Evolutionary conservation across 2,797 vertebrate genomes (phyloP), one percentile per base, ranked within the genome.

Genomic region (Rhodeus uyekii): DNA sequence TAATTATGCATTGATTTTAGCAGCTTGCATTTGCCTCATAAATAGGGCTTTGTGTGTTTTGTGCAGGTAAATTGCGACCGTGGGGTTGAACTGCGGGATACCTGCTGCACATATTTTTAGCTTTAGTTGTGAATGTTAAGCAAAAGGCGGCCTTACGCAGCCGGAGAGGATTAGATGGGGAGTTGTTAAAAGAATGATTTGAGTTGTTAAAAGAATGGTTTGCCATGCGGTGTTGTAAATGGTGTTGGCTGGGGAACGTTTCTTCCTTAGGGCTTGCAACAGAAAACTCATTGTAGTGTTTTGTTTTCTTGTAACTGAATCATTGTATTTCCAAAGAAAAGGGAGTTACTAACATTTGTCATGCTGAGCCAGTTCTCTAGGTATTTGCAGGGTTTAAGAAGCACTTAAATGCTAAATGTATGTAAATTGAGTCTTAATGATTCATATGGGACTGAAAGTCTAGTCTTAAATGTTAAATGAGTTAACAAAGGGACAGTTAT

Each of bases 51-150:
- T 63, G 27, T 42, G 34, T 44, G 24, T 46, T 69, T 69, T 55
- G 36, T 27, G 36, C 78, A 71, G 38, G 46, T 34, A 80, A 64
- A 50, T 19, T 50, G 64, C 19, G 16, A 8, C 46, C 5, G 0
- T 14, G 5, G n/a, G 64, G 42, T 22, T 5, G 34, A 65, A 55
- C 64, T 18, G 14, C 7, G 6, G 65, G 32, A 39, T 8, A 18
- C 44, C 3, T n/a, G 12, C 36, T 34, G 39, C 24, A 34, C 65
- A 42, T 81, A 75, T 65, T 75, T 80, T 75, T 55, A 81, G 71
- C 34, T 55, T 50, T 55, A 75, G 65, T 38, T 75, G 46, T 53
- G 32, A 64, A 73, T 29, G 58, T 74, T 61, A 61, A 80, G 48
- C 18, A 29, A 73, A 42, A 32, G 36, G 27, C 38, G 8, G 78